Conservation (phyloP, 1,140 invertebrate species). For the Bombus soroeensis region DNA sequence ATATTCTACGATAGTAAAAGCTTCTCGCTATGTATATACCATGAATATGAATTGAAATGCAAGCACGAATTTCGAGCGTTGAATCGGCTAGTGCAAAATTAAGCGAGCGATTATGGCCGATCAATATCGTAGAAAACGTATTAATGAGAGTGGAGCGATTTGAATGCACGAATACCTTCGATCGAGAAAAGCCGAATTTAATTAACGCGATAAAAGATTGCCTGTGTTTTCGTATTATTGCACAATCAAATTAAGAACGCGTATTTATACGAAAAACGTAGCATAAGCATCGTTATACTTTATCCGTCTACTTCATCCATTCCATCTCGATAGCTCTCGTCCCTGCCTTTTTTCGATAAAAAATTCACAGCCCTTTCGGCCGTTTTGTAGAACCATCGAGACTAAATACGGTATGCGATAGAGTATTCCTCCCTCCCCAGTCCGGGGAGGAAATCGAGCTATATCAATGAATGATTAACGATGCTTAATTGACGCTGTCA, state of each 20-base stretch:
- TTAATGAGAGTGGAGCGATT: constrained; percentile 19
- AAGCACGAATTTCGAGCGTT: constrained; percentile 18
- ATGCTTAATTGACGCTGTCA: background rate
- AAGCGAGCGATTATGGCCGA: constrained; percentile 13
- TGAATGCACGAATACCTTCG: constrained; percentile 8
- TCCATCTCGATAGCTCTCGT: background rate
- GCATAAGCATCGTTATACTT: background rate
- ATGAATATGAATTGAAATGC: constrained; percentile 18
- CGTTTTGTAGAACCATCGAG: background rate
- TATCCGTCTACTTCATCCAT: background rate
- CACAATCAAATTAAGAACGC: background rate
- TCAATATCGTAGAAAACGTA: constrained; percentile 25
- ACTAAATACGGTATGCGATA: background rate
- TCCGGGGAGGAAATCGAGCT: too few species aligned
- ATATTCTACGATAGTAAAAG: background rate
- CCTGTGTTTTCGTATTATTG: background rate
- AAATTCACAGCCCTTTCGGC: constrained; percentile 8
- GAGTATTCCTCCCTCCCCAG: background rate
- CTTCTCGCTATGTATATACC: background rate
- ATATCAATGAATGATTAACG: constrained; percentile 11
- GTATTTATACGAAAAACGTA: background rate
- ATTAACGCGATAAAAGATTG: background rate
- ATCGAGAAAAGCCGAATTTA: background rate
- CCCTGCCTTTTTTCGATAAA: background rate
- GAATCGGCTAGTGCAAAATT: constrained; percentile 45